Evolutionary conservation across 2,797 vertebrate species (phyloP).

Genomic region (Ciconia nigra): DNA sequence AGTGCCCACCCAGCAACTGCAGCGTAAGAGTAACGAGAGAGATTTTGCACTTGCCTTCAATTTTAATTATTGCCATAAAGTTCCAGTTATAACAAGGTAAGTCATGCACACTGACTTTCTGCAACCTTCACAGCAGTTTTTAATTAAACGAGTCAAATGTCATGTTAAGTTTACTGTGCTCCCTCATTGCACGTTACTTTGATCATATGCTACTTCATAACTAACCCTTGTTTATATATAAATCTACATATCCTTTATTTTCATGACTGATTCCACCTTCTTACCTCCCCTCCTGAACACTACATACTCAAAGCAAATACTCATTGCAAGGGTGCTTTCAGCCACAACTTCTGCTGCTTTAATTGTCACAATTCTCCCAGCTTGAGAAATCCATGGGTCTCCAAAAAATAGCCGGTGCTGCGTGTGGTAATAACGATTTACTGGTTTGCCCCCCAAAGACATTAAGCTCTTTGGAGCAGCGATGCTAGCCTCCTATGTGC

Average conservation of each 20-base stretch:
- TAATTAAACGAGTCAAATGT: neutral
- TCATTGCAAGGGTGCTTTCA: neutral
- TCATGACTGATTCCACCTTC: neutral
- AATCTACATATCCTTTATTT: neutral
- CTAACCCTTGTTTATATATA: neutral
- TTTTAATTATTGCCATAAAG: neutral
- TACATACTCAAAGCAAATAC: rapidly evolving
- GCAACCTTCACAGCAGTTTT: neutral
- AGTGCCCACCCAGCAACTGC: neutral
- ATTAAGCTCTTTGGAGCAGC: neutral
- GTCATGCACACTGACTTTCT: neutral
- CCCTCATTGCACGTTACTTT: neutral
- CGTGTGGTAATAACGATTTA: neutral
- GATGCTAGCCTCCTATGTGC: neutral
- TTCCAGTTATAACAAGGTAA: neutral
- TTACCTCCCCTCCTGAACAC: neutral
- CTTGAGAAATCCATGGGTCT: neutral
- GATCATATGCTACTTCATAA: neutral
- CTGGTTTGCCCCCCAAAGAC: neutral
- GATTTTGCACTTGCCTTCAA: neutral
- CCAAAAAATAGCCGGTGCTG: neutral
- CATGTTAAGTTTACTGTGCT: neutral
- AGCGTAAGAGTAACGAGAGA: neutral
- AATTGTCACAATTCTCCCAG: neutral
- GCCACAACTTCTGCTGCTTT: neutral